These are phyloP conservation scores for Agrotis clavis DNA, from an alignment of 2,888 invertebrate species.

Conservation along the genomic window DNA sequence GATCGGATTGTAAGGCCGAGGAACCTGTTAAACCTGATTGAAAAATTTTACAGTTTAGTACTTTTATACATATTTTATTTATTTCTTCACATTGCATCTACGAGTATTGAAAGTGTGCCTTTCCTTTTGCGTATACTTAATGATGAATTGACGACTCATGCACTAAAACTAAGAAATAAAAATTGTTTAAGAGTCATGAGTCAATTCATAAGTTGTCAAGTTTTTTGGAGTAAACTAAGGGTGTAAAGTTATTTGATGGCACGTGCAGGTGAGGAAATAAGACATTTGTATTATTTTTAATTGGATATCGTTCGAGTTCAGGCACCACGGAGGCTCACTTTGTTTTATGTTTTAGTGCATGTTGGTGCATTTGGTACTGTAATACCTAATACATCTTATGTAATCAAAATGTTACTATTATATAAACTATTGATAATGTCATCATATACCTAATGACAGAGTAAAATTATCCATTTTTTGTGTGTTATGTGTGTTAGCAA, in stretches of 20 bases:
- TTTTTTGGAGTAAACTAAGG: no score
- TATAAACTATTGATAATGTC: no score
- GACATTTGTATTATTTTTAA: background rate
- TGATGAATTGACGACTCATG: no score
- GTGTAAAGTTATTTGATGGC: conserved; percentile 3
- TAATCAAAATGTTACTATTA: no score
- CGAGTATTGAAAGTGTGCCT: conserved; percentile 17
- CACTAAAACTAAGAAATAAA: no score
- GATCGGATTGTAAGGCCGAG: conserved; percentile 4
- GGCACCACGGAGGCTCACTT: no score
- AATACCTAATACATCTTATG: no score
- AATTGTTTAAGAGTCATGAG: background rate
- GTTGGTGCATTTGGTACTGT: no score
- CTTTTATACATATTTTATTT: background rate
- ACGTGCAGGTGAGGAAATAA: background rate
- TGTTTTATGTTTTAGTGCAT: no score
- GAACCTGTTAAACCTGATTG: conserved; percentile 25
- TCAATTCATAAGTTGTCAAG: background rate
- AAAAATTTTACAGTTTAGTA: conserved; percentile 3
- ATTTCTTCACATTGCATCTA: no score
- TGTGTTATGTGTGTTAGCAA: background rate
- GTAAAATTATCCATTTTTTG: no score
- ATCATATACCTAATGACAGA: no score
- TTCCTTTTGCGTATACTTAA: conserved; percentile 11
- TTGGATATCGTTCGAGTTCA: background rate